These are phyloP conservation scores for Stictonetta naevosa DNA, from an alignment of 2,113 vertebrate species.

Conservation along the genomic window DNA sequence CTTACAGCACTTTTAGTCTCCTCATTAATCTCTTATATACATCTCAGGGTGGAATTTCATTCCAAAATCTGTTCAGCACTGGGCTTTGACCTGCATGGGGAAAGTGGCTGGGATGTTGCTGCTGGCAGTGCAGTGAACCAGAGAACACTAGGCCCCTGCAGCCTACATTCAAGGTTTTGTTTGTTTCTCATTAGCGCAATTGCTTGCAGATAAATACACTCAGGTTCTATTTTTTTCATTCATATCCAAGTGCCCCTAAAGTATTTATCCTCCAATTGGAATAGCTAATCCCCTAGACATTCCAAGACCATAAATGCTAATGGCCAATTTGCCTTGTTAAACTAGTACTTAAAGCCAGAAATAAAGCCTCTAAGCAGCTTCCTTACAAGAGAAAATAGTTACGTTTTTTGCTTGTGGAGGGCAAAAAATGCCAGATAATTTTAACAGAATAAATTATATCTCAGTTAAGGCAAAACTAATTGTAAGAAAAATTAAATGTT, in stretches of 20 bases:
- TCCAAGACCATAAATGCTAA: not conserved
- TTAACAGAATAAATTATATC: constrained; percentile 25
- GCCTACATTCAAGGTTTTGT: not conserved
- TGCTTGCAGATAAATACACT: not conserved
- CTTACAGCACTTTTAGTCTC: too few species aligned
- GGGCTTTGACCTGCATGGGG: too few species aligned
- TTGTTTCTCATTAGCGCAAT: not conserved
- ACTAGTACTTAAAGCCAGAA: not conserved
- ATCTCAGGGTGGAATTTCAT: too few species aligned
- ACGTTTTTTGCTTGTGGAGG: not conserved
- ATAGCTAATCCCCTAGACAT: not conserved
- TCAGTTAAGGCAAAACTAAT: constrained; percentile 38
- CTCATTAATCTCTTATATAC: too few species aligned
- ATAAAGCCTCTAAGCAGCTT: not conserved
- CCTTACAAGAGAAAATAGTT: not conserved
- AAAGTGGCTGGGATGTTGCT: too few species aligned
- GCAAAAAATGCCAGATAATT: not conserved
- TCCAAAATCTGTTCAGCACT: too few species aligned
- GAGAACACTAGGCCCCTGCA: too few species aligned
- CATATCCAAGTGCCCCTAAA: not conserved
- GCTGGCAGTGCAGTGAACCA: too few species aligned
- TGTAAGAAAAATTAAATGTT: constrained; percentile 38
- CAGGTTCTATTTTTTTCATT: not conserved
- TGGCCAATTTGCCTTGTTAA: not conserved
- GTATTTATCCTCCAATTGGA: not conserved